Conservation (phyloP, 2,888 invertebrate species). For the Leptarthrus brevirostris region DNA sequence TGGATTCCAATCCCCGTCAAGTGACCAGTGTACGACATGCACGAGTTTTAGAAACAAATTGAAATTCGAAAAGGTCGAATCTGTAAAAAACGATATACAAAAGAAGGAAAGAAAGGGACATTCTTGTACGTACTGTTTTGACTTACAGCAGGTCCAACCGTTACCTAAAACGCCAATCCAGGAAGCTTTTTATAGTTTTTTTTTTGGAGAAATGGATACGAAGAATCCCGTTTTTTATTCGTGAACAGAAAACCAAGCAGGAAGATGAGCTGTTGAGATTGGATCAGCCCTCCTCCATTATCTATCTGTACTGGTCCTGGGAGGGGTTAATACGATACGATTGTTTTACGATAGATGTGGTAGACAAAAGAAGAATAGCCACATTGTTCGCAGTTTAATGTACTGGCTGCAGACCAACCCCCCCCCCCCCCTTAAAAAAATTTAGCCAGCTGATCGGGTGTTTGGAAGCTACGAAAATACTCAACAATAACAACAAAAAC, state of each 20-base stretch:
- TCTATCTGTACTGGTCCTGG: neutral
- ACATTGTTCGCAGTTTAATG: conserved; percentile 1
- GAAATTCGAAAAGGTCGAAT: conserved; percentile 14
- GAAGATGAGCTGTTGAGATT: conserved; percentile 9
- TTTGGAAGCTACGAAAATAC: neutral
- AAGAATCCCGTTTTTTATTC: too few species aligned
- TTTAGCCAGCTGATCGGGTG: conserved; percentile 9
- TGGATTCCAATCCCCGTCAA: neutral
- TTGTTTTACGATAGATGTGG: conserved; percentile 1
- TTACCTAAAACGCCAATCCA: conserved; percentile 6
- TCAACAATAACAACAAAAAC: neutral
- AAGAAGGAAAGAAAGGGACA: too few species aligned
- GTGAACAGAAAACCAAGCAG: conserved; percentile 11
- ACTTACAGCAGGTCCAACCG: conserved; percentile 14
- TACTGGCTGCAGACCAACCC: neutral
- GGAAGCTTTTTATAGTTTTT: conserved; percentile 1
- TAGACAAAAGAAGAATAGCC: too few species aligned
- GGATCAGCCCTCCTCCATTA: conserved; percentile 15
- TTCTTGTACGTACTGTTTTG: neutral
- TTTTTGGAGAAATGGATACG: neutral
- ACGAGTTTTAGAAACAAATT: conserved; percentile 3
- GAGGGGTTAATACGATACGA: neutral
- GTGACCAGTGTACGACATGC: neutral
- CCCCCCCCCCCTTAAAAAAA: neutral
- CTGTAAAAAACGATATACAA: neutral